Percentiles rank a stretch among this genome's conserved stretches.
Evolutionary conservation across 2,113 vertebrate genomes (phyloP).

Genomic region (Empidonax traillii): DNA sequence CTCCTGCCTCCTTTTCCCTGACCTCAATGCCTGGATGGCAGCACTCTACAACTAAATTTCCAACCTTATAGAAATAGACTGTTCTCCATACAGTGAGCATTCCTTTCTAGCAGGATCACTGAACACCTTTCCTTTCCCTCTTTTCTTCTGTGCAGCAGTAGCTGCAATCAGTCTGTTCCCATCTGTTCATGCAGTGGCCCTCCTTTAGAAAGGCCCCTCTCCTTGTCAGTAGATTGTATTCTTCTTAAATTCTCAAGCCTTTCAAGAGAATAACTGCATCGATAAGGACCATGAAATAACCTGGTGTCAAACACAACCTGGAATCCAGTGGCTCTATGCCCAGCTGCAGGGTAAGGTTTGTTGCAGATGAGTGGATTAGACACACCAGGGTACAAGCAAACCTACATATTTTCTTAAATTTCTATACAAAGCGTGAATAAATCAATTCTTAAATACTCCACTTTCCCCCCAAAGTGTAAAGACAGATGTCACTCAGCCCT

Average conservation of each 20-base stretch:
- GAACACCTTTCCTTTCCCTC: not conserved
- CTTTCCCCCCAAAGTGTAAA: not conserved
- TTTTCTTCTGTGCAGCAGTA: not conserved
- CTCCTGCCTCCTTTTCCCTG: not conserved
- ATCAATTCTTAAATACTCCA: not conserved
- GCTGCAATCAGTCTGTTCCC: not conserved
- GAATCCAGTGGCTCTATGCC: not conserved
- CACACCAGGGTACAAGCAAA: not conserved
- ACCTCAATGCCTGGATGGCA: not conserved
- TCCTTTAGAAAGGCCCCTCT: not conserved
- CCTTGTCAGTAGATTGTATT: not conserved
- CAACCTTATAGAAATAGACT: not conserved
- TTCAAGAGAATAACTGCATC: not conserved
- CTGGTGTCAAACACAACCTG: not conserved
- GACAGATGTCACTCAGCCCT: not conserved
- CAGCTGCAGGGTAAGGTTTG: not conserved
- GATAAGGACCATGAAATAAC: not conserved
- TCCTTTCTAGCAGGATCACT: not conserved
- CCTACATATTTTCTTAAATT: not conserved
- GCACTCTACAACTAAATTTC: slow-evolving; percentile 5
- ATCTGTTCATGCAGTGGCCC: not conserved
- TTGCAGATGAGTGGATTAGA: not conserved
- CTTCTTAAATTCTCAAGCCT: not conserved
- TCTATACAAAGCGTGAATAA: not conserved
- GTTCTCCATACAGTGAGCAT: not conserved